Evolutionary conservation across 2,113 vertebrate genomes (phyloP).

Genomic region (Equus przewalskii): DNA sequence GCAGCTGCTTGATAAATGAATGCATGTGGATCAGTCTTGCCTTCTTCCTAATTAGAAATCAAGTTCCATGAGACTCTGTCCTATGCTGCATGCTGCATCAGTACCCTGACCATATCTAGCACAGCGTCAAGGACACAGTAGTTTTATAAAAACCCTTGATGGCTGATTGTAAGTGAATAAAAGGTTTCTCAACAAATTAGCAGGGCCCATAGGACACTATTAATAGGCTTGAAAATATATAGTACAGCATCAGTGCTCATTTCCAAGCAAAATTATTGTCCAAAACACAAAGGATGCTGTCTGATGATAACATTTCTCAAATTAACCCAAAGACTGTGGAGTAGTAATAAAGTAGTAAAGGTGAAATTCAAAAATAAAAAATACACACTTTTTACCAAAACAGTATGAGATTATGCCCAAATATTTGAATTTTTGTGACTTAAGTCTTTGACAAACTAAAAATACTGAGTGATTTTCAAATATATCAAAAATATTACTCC

Average conservation of each 20-base stretch:
- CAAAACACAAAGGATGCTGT: neutral
- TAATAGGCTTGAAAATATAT: neutral
- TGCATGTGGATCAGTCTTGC: neutral
- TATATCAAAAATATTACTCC: neutral
- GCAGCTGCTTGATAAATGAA: neutral
- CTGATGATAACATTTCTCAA: conserved; percentile 26
- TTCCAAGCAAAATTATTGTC: neutral
- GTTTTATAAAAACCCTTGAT: neutral
- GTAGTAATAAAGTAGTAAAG: neutral
- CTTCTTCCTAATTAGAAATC: neutral
- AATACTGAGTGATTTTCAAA: neutral
- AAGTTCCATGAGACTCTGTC: neutral
- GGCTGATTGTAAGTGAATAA: neutral
- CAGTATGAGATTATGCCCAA: neutral
- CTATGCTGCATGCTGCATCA: neutral
- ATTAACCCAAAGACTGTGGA: neutral
- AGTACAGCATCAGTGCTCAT: neutral
- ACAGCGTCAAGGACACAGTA: neutral
- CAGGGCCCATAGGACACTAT: neutral
- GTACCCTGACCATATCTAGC: neutral
- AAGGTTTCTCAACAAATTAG: neutral
- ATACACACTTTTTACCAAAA: neutral
- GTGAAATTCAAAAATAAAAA: neutral
- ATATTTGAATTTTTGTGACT: neutral
- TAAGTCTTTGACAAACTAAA: neutral